Conservation (phyloP, 2,888 invertebrate species). For the Luperina testacea region DNA sequence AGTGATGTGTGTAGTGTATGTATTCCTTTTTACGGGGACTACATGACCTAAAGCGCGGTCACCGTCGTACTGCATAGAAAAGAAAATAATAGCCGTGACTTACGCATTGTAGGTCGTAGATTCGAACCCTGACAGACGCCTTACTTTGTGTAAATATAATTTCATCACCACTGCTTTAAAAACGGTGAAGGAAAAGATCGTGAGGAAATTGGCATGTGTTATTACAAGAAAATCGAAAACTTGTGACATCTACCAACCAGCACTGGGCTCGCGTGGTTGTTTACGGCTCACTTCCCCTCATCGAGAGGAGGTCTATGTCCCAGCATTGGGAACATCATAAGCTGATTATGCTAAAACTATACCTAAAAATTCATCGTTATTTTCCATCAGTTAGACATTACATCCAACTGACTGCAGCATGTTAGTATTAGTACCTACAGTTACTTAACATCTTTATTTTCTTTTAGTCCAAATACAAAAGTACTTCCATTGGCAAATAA, state of each 20-base stretch:
- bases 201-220: no score
- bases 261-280: not conserved
- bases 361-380: not conserved
- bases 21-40: not conserved
- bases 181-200: no score
- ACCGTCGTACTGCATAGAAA: no score
- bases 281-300: not conserved
- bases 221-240: not conserved
- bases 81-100: no score
- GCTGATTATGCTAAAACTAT: not conserved
- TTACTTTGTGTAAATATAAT: no score
- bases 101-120: no score
- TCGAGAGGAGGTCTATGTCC: not conserved
- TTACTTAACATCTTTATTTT: not conserved
- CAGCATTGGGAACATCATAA: not conserved
- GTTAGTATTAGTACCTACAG: not conserved
- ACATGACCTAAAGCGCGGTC: no score
- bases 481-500: slow-evolving; percentile 28
- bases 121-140: no score
- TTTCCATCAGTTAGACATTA: not conserved
- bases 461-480: not conserved
- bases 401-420: not conserved
- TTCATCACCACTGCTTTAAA: no score
- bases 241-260: not conserved
- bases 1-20: not conserved